Evolutionary conservation across 2,113 vertebrate species (phyloP).

Genomic region (Upupa epops): DNA sequence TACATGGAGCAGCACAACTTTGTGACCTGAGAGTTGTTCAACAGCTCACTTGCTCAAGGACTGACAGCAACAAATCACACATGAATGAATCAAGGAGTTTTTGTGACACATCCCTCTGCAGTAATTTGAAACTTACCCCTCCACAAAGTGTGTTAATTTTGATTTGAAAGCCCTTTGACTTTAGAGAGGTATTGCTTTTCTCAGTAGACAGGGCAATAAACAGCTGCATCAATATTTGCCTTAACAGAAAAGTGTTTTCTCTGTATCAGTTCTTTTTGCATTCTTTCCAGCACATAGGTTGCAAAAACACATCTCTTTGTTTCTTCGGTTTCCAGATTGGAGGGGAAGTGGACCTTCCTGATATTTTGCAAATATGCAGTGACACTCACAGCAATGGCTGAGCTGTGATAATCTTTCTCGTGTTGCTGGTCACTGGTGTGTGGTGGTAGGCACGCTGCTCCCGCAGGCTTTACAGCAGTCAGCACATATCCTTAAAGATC

Average conservation of each 20-base stretch:
- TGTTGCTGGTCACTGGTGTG: not conserved
- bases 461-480: not conserved
- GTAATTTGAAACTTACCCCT: not conserved
- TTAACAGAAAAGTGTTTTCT: not conserved
- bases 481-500: not conserved
- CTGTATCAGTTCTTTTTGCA: not conserved
- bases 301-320: not conserved
- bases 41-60: not conserved
- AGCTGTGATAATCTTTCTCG: not conserved
- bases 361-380: not conserved
- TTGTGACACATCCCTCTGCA: not conserved
- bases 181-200: not conserved
- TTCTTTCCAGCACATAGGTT: not conserved
- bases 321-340: not conserved
- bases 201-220: not conserved
- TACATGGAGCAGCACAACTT: fast-evolving
- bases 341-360: not conserved
- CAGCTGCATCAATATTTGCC: slow-evolving; percentile 40
- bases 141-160: not conserved
- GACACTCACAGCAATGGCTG: not conserved
- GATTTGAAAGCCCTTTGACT: not conserved
- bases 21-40: not conserved
- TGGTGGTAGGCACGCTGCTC: not conserved
- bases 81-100: not conserved
- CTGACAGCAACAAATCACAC: not conserved